Percentiles rank a stretch among this genome's conserved stretches.
Conservation (phyloP, 2,113 vertebrate genomes). For the Gorsachius goisagi region DNA sequence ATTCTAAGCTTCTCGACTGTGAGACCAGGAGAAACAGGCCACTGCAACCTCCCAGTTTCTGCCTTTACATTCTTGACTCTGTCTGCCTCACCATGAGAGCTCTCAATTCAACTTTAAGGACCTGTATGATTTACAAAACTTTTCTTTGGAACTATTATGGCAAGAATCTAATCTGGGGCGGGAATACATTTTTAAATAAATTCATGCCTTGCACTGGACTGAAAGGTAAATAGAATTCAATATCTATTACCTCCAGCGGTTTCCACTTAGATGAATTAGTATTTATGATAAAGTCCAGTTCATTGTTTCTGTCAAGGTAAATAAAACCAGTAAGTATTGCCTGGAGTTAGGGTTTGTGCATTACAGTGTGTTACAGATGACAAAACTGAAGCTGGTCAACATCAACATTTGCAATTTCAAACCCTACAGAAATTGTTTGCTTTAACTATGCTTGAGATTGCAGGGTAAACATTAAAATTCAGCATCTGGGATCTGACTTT, state of each 20-base stretch:
- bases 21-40: neutral
- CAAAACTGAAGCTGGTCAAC: neutral
- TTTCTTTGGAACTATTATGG: neutral
- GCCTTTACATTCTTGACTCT: neutral
- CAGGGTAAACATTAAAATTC: neutral
- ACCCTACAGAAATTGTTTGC: neutral
- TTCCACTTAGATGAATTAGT: neutral
- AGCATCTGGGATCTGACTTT: neutral
- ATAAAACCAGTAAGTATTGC: neutral
- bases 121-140: neutral
- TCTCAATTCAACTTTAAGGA: neutral
- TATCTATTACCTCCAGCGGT: neutral
- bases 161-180: neutral
- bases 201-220: neutral
- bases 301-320: neutral
- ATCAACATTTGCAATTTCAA: neutral
- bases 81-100: neutral
- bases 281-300: neutral
- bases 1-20: neutral
- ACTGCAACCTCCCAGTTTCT: neutral
- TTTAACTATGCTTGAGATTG: slow-evolving; percentile 1
- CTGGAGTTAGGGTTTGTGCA: neutral
- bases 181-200: neutral
- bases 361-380: neutral
- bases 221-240: neutral